phyloP scores from a whole-genome alignment of 2,113 vertebrate genomes.

The Todiramphus saurophagus region DNA sequence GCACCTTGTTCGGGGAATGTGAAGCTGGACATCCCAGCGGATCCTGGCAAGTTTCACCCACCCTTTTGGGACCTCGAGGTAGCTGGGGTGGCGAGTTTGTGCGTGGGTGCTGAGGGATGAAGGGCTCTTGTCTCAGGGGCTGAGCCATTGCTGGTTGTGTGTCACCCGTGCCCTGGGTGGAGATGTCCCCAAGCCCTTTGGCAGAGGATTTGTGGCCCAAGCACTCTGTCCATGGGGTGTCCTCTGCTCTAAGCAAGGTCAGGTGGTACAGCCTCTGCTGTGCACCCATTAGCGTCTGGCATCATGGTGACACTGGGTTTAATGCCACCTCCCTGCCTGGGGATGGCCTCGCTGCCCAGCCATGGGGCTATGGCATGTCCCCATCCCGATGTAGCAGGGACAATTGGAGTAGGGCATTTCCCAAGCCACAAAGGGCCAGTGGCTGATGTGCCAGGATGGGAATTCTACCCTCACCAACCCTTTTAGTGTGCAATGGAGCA shows the following conservation, averaged over 20 bases:
- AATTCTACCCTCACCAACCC: not conserved
- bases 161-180: rapidly evolving
- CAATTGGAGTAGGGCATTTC: rapidly evolving
- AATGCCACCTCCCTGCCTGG: not conserved
- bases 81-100: rapidly evolving
- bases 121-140: rapidly evolving
- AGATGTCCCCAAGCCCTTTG: not conserved
- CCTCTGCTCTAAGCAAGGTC: not conserved
- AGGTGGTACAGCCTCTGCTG: not conserved
- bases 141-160: not conserved
- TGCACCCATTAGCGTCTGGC: rapidly evolving
- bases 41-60: not conserved
- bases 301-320: rapidly evolving
- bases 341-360: not conserved
- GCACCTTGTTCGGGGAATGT: not conserved
- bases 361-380: rapidly evolving
- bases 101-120: not conserved
- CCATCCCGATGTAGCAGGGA: rapidly evolving
- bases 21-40: not conserved
- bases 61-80: not conserved
- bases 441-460: rapidly evolving
- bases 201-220: rapidly evolving
- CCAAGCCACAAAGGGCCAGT: rapidly evolving
- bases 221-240: rapidly evolving
- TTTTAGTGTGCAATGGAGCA: rapidly evolving